Conservation (phyloP, 30 jellyfish, hydroid and myxozoan species). For the Mastigias papua region DNA sequence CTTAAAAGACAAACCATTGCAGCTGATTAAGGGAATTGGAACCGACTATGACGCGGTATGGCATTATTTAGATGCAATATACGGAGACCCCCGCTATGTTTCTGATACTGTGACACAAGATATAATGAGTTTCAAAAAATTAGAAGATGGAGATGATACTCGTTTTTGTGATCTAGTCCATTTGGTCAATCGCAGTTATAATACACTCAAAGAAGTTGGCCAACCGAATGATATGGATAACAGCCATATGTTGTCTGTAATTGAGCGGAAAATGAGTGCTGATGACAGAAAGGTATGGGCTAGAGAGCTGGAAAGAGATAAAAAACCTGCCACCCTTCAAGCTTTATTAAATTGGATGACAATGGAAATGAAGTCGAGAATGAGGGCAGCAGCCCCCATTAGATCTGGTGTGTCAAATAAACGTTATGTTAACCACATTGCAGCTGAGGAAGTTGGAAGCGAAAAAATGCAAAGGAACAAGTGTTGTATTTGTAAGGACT, state of each 20-base stretch:
- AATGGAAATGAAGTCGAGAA: slow-evolving; percentile 60
- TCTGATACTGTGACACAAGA: slow-evolving; percentile 77
- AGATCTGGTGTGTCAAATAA: slow-evolving; percentile 44
- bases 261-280: slow-evolving; percentile 72
- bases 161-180: slow-evolving; percentile 74
- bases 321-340: slow-evolving; percentile 39
- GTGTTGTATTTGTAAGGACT: slow-evolving; percentile 64
- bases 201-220: slow-evolving; percentile 53
- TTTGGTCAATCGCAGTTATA: slow-evolving; percentile 69
- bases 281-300: slow-evolving; percentile 77
- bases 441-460: slow-evolving; percentile 46
- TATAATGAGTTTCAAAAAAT: slow-evolving; percentile 52
- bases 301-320: slow-evolving; percentile 34
- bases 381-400: slow-evolving; percentile 73
- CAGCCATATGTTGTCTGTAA: slow-evolving; percentile 62
- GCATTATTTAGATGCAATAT: slow-evolving; percentile 69
- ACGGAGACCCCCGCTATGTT: slow-evolving; percentile 77
- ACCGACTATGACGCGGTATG: slow-evolving; percentile 71
- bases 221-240: slow-evolving; percentile 66
- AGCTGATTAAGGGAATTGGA: slow-evolving; percentile 62
- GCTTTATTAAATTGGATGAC: slow-evolving; percentile 68
- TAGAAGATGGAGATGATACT: slow-evolving; percentile 77
- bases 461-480: slow-evolving; percentile 51
- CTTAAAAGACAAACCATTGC: slow-evolving; percentile 67
- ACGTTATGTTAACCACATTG: slow-evolving; percentile 39